phyloP scores from a whole-genome alignment of 2,888 invertebrate genomes.

The Erpobdella octoculata region DNA sequence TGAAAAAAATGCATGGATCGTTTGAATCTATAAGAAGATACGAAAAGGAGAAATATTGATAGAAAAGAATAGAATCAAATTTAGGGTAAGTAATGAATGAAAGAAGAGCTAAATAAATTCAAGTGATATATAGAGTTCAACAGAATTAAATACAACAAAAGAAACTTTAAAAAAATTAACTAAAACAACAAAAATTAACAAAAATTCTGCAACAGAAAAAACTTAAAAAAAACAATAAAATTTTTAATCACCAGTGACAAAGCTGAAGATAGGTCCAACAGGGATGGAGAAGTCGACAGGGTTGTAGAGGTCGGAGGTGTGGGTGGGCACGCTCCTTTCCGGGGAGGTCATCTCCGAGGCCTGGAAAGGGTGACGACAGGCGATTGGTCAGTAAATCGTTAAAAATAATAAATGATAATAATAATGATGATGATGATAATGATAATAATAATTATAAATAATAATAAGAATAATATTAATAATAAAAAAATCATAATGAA shows the following conservation, averaged over 20 bases:
- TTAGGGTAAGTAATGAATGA: too few relatives aligned
- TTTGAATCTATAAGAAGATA: neutral
- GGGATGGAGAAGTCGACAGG: slow-evolving; percentile 52
- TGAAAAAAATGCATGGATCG: slow-evolving; percentile 40
- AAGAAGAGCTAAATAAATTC: too few relatives aligned
- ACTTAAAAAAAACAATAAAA: too few relatives aligned
- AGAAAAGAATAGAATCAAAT: too few relatives aligned
- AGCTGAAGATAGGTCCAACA: slow-evolving; percentile 51
- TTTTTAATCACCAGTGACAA: slow-evolving; percentile 45
- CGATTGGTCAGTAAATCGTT: neutral
- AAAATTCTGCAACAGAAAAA: too few relatives aligned
- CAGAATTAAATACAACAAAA: too few relatives aligned
- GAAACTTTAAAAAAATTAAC: too few relatives aligned
- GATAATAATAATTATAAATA: neutral
- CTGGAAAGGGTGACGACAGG: neutral
- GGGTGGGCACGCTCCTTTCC: neutral
- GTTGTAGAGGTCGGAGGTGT: too few relatives aligned
- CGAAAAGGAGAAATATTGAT: too few relatives aligned
- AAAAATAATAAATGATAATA: neutral
- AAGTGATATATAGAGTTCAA: too few relatives aligned
- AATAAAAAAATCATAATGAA: too few relatives aligned
- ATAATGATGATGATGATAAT: neutral
- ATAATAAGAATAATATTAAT: neutral
- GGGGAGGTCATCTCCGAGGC: slow-evolving; percentile 3
- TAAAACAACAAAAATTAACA: too few relatives aligned